These are phyloP conservation scores for Chelonoidis abingdonii DNA, from an alignment of 2,113 vertebrate genomes.

Conservation along the genomic window DNA sequence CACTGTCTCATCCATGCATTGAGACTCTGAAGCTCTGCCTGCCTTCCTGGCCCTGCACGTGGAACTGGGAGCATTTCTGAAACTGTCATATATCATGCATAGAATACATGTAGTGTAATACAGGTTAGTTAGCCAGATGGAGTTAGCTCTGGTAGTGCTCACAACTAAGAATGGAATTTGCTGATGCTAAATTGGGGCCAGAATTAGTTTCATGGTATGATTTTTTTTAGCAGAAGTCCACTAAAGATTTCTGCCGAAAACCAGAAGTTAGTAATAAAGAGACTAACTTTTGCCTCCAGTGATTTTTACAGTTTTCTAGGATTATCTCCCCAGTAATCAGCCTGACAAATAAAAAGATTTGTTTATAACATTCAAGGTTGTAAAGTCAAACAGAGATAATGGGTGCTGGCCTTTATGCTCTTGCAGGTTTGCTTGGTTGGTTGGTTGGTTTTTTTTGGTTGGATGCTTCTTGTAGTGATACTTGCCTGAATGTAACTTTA, in stretches of 20 bases:
- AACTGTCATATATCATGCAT: too few relatives aligned
- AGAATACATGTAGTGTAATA: neutral
- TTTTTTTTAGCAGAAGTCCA: neutral
- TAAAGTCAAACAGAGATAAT: neutral
- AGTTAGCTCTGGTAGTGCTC: accelerated
- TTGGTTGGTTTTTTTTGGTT: too few relatives aligned
- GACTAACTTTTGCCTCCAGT: neutral
- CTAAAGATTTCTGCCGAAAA: neutral
- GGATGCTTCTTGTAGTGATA: neutral
- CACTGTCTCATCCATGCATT: too few relatives aligned
- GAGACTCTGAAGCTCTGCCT: too few relatives aligned
- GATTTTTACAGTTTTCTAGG: neutral
- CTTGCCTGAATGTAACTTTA: neutral
- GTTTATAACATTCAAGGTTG: neutral
- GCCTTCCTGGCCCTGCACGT: too few relatives aligned
- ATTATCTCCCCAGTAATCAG: accelerated
- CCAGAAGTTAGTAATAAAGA: neutral
- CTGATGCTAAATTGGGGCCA: neutral
- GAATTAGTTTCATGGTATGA: neutral
- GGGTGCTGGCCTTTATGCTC: too few relatives aligned
- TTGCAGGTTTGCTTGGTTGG: too few relatives aligned
- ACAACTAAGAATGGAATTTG: neutral
- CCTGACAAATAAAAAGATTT: neutral
- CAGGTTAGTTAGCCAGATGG: neutral
- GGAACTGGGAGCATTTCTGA: too few relatives aligned